Evolutionary conservation across 2,797 vertebrate genomes (phyloP).

Genomic region (Silurus lanzhouensis): DNA sequence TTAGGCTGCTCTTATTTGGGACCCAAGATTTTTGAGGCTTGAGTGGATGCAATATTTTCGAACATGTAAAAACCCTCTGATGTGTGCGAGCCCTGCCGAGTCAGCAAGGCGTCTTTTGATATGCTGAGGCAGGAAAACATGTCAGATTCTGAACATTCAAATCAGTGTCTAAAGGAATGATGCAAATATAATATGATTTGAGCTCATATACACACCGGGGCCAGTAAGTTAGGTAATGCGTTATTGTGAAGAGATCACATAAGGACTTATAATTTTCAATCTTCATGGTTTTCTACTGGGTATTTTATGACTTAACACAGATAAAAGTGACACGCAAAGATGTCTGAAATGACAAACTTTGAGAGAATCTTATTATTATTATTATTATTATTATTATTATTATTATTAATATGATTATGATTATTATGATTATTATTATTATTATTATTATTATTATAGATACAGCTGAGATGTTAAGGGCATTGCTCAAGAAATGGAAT

Average conservation of each 20-base stretch:
- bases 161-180: slow-evolving; percentile 49
- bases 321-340: not conserved
- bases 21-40: not conserved
- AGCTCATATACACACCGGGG: slow-evolving; percentile 1
- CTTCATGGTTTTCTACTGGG: not conserved
- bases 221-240: not conserved
- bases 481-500: too few species aligned
- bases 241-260: not conserved
- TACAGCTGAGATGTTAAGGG: too few species aligned
- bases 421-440: too few species aligned
- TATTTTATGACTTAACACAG: not conserved
- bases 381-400: too few species aligned
- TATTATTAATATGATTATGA: too few species aligned
- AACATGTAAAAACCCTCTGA: not conserved
- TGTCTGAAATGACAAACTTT: not conserved
- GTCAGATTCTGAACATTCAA: not conserved
- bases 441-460: too few species aligned
- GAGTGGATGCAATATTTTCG: not conserved
- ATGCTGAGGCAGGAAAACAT: slow-evolving; percentile 39
- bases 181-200: slow-evolving; percentile 27
- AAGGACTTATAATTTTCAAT: not conserved
- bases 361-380: not conserved
- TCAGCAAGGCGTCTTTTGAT: slow-evolving; percentile 30
- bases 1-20: not conserved
- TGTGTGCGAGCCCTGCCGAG: slow-evolving; percentile 12